These are phyloP conservation scores for Phalacrocorax brasilianus DNA, from an alignment of 2,113 vertebrate genomes.

Conservation along the genomic window DNA sequence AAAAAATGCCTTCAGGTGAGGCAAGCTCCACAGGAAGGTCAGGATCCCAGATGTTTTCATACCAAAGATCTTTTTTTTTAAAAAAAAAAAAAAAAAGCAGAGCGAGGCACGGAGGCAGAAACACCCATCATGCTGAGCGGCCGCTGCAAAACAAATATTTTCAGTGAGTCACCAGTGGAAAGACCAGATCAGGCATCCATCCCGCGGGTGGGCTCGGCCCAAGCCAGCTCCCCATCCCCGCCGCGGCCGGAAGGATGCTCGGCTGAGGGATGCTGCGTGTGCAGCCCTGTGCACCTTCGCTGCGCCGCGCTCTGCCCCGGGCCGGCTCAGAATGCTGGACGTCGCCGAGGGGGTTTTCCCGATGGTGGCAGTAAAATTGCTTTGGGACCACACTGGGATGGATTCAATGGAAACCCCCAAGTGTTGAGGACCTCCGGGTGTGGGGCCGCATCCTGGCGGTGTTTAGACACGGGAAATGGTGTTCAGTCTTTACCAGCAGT, in stretches of 20 bases:
- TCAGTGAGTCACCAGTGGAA: conserved; percentile 41
- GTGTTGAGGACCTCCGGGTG: fast-evolving
- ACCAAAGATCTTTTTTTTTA: not conserved
- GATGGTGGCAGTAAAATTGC: not conserved
- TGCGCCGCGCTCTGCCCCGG: fast-evolving
- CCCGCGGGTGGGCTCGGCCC: not conserved
- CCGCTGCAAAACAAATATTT: not conserved
- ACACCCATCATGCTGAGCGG: not conserved
- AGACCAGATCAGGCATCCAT: not conserved
- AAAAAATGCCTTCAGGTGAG: not conserved
- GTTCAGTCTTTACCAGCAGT: fast-evolving
- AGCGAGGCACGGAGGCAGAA: not conserved
- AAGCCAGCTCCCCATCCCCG: not conserved
- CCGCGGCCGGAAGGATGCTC: not conserved
- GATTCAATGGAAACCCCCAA: not conserved
- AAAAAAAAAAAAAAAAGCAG: not conserved
- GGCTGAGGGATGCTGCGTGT: fast-evolving
- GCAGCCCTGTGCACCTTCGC: not conserved
- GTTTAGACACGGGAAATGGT: fast-evolving
- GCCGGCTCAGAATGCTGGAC: too few species aligned
- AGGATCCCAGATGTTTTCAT: not conserved
- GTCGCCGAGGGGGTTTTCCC: not conserved
- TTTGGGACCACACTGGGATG: not conserved
- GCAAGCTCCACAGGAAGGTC: not conserved
- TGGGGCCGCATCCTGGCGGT: not conserved